Evolutionary conservation across 1,140 invertebrate genomes (phyloP), one percentile per base, ranked within the genome.

Genomic region (Eriosoma lanigerum): DNA sequence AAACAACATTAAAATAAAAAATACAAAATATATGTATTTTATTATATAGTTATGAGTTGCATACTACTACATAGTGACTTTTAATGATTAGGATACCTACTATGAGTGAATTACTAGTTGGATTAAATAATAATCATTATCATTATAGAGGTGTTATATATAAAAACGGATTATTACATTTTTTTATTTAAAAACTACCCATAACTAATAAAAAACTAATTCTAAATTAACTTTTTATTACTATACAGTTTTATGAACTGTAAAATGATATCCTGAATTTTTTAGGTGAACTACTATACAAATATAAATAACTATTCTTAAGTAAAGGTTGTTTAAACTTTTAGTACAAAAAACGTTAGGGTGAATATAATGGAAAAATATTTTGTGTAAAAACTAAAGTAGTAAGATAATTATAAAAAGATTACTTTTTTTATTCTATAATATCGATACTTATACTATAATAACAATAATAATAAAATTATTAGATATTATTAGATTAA

Each of bases 171-270:
- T 46, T 24, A 6, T 15, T 15, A 54, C 15, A 48, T 68, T 48
- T 64, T 64, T 38, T 5, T 38, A 38, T 29, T 44, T 38, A n/a
- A 68, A 46, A 68, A 46, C 64, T 48, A 8, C 32, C 10, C 4
- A 38, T 64, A 38, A 44, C n/a, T 38, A 38, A 64, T 38, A 48
- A 4, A 48, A 68, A 46, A 44, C n/a, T 38, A 38, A 64, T 38
- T 24, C 3, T 24, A 68, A 24, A 68, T n/a, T 15, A 68, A 68
- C 64, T 68, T 46, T 68, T 46, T 48, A 68, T 26, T 68, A 17
- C 38, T 46, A n/a, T n/a, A 38, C 15, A 24, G 64, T 68, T 68
- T 24, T 46, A 24, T 46, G 12, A n/a, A 6, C n/a, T 17, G 44
- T 24, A 46, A 48, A 48, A 46, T 24, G 10, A 12, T 13, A 24